A percentile compares a stretch with the other conserved stretches of the same genome.
phyloP scores from a whole-genome alignment of 30 jellyfish, hydroid and myxozoan species.

The Aurelia coerulea region DNA sequence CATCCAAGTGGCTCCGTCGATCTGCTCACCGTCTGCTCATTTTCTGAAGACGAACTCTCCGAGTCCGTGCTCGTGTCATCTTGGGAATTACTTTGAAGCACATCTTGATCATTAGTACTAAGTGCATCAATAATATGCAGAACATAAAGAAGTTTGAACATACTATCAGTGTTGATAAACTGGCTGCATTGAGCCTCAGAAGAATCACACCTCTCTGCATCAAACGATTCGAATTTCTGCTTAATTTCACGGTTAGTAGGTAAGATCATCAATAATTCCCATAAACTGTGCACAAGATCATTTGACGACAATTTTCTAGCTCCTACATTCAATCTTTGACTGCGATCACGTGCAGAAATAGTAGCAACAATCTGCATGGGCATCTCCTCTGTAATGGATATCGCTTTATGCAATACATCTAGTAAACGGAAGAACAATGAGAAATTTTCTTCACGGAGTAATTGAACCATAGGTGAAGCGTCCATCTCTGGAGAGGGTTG shows the following conservation, averaged over 20 bases:
- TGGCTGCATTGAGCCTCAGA: slow-evolving; percentile 51
- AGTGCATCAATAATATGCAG: slow-evolving; percentile 92
- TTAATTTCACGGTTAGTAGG: slow-evolving; percentile 83
- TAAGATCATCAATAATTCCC: slow-evolving; percentile 91
- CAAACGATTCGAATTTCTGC: slow-evolving; percentile 50
- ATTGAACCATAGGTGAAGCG: slow-evolving; percentile 95
- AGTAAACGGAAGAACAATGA: slow-evolving; percentile 72
- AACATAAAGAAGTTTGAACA: slow-evolving; percentile 81
- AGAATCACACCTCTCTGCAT: slow-evolving; percentile 22
- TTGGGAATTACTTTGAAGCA: slow-evolving; percentile 33
- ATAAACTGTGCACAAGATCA: slow-evolving; percentile 75
- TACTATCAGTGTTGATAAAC: slow-evolving; percentile 68
- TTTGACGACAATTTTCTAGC: slow-evolving; percentile 54
- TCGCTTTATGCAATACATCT: slow-evolving; percentile 78
- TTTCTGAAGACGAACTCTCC: slow-evolving; percentile 86
- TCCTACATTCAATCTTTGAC: neutral
- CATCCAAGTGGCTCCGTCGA: slow-evolving; percentile 75
- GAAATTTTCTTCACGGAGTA: slow-evolving; percentile 74
- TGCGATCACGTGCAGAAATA: neutral
- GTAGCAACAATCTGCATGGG: neutral
- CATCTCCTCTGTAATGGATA: neutral
- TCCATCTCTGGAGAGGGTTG: slow-evolving; percentile 89
- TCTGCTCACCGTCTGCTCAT: slow-evolving; percentile 47
- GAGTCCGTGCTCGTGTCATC: slow-evolving; percentile 91
- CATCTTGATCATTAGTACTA: slow-evolving; percentile 65